These are phyloP conservation scores for Sylvicola cinctus DNA, from an alignment of 2,888 invertebrate genomes.

Conservation along the genomic window DNA sequence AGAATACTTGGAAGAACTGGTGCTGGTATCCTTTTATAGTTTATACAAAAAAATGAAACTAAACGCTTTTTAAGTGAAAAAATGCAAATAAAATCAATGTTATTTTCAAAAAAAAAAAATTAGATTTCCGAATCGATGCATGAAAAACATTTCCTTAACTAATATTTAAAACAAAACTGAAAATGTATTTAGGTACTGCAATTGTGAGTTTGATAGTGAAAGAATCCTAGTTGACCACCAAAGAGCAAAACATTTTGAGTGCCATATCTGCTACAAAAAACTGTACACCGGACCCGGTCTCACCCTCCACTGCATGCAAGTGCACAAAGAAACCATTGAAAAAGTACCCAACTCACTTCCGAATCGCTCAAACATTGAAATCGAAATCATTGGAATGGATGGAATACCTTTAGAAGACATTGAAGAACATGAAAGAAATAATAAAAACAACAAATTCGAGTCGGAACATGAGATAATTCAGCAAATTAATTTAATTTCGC, in stretches of 20 bases:
- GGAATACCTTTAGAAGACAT: slow-evolving; percentile 93
- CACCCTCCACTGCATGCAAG: slow-evolving; percentile 99
- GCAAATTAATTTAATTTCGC: too few species aligned
- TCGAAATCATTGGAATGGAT: slow-evolving; percentile 99
- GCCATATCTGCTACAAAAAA: slow-evolving; percentile 99
- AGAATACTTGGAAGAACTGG: slow-evolving; percentile 98
- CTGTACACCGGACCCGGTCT: slow-evolving; percentile 70
- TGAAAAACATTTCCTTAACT: not conserved
- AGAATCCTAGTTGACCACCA: slow-evolving; percentile 99
- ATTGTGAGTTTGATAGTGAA: slow-evolving; percentile 98
- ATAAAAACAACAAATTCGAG: slow-evolving; percentile 52
- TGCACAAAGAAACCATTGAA: slow-evolving; percentile 98
- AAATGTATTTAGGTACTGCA: slow-evolving; percentile 97
- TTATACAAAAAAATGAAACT: too few species aligned
- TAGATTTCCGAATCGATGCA: not conserved
- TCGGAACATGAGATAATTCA: slow-evolving; percentile 78
- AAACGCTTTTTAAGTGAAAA: too few species aligned
- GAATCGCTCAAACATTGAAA: slow-evolving; percentile 93
- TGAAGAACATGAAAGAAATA: slow-evolving; percentile 82
- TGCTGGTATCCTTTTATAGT: slow-evolving; percentile 97
- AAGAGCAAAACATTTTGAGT: slow-evolving; percentile 99
- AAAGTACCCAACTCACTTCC: slow-evolving; percentile 98
- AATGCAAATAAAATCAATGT: too few species aligned
- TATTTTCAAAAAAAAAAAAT: too few species aligned
- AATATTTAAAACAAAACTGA: slow-evolving; percentile 16